Percentiles rank a stretch among this genome's conserved stretches.
These are phyloP conservation scores for Coenonympha arcania DNA, from an alignment of 2,888 invertebrate species.

Conservation along the genomic window DNA sequence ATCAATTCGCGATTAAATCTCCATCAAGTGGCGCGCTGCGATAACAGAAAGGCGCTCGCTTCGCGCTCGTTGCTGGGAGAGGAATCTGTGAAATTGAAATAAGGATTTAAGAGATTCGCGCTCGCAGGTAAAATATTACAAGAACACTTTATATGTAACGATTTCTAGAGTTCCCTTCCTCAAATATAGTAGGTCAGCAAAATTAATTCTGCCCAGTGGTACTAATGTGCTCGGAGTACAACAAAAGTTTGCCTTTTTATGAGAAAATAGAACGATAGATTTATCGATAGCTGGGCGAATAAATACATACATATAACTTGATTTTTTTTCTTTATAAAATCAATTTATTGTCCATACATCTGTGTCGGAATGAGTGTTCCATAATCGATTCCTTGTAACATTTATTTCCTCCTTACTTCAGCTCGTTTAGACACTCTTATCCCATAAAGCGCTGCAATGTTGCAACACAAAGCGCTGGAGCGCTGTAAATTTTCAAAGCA, in stretches of 20 bases:
- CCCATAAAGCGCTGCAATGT: background rate
- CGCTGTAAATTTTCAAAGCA: background rate
- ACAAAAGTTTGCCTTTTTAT: too few relatives aligned
- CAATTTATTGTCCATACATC: too few relatives aligned
- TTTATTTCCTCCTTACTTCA: background rate
- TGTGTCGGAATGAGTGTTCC: too few relatives aligned
- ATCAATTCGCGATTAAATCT: conserved; percentile 2
- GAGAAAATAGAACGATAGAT: too few relatives aligned
- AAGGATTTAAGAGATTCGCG: conserved; percentile 7
- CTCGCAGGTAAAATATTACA: background rate
- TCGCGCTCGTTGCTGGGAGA: conserved; percentile 1
- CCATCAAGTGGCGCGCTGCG: background rate
- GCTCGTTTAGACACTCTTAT: background rate
- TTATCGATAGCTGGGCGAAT: too few relatives aligned
- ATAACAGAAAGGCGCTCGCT: background rate
- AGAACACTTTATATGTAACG: too few relatives aligned
- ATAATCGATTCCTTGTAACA: background rate
- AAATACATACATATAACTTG: too few relatives aligned
- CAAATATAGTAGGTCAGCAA: too few relatives aligned
- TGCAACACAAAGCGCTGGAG: background rate
- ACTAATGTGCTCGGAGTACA: too few relatives aligned
- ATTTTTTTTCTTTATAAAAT: too few relatives aligned
- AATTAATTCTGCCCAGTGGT: too few relatives aligned
- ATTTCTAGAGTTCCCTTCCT: too few relatives aligned
- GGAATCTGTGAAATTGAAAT: conserved; percentile 15